Evolutionary conservation across 2,888 invertebrate genomes (phyloP).

Genomic region (Aproaerema taeniolella): DNA sequence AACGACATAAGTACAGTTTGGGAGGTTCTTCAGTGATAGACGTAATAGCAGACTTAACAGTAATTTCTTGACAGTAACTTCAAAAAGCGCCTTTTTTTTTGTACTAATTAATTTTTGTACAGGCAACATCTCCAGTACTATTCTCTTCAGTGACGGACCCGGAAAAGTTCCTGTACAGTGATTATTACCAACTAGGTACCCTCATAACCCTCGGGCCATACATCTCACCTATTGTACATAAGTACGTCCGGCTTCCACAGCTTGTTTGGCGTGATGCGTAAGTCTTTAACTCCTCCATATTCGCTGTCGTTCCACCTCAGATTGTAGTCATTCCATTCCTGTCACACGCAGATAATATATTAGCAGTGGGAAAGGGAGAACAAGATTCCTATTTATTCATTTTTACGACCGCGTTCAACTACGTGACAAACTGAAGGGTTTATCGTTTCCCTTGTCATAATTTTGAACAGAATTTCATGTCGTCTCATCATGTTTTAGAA

Average conservation of each 20-base stretch:
- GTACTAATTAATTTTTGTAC: too few species aligned
- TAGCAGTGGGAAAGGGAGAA: constrained; percentile 31
- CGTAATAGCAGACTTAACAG: too few species aligned
- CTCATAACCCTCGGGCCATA: too few species aligned
- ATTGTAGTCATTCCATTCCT: constrained; percentile 99
- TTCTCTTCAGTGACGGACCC: too few species aligned
- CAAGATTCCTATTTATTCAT: constrained; percentile 9
- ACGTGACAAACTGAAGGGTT: not conserved
- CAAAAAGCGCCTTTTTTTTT: too few species aligned
- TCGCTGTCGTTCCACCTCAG: constrained; percentile 97
- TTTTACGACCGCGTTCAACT: constrained; percentile 4
- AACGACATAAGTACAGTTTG: too few species aligned
- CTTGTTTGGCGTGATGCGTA: constrained; percentile 95
- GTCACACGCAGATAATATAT: constrained; percentile 40
- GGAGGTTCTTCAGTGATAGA: too few species aligned
- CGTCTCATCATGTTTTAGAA: not conserved
- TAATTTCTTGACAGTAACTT: too few species aligned
- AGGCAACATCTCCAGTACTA: too few species aligned
- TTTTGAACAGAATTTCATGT: not conserved
- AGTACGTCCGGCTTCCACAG: constrained; percentile 99
- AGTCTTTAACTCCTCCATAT: constrained; percentile 95
- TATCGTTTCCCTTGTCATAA: not conserved
- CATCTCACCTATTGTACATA: constrained; percentile 98
- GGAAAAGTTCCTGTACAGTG: too few species aligned
- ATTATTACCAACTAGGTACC: too few species aligned